Conservation (phyloP, 2,888 invertebrate genomes). For the Caenorhabditis doughertyi region DNA sequence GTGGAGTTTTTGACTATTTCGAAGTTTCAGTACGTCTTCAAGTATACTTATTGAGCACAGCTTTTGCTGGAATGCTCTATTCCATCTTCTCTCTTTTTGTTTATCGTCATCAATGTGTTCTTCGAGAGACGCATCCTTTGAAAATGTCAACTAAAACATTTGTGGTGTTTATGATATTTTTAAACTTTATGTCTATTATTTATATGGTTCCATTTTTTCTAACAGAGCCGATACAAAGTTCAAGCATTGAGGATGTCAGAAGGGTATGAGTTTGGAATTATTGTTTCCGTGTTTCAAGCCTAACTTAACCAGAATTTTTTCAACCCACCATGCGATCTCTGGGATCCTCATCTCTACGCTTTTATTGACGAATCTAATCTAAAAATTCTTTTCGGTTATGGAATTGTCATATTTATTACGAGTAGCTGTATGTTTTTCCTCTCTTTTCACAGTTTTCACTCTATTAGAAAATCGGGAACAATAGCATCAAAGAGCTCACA, state of each 20-base stretch:
- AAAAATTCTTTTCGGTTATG: neutral
- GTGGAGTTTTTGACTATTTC: conserved; percentile 27
- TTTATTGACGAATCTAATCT: conserved; percentile 15
- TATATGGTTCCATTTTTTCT: conserved; percentile 26
- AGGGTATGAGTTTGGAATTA: neutral
- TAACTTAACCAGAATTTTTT: conserved; percentile 7
- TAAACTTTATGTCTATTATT: neutral
- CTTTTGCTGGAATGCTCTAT: conserved; percentile 31
- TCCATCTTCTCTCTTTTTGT: conserved; percentile 24
- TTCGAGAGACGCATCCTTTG: conserved; percentile 1
- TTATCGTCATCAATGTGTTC: conserved; percentile 45
- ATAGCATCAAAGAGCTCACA: conserved; percentile 1
- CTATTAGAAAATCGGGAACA: conserved; percentile 1
- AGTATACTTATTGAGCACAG: conserved; percentile 7
- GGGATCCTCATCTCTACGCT: conserved; percentile 30
- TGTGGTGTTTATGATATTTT: neutral
- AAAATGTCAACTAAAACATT: neutral
- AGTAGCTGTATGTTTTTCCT: conserved; percentile 20
- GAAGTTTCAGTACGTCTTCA: conserved; percentile 1
- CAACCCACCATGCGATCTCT: conserved; percentile 38
- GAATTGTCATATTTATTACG: neutral
- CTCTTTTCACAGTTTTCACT: conserved; percentile 21
- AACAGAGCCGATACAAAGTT: neutral
- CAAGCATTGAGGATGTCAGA: neutral
- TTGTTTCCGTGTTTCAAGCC: neutral